A percentile compares a stretch with the other conserved stretches of the same genome.
Evolutionary conservation across 1,140 invertebrate species (phyloP).

Genomic region (Sinonovacula constricta): DNA sequence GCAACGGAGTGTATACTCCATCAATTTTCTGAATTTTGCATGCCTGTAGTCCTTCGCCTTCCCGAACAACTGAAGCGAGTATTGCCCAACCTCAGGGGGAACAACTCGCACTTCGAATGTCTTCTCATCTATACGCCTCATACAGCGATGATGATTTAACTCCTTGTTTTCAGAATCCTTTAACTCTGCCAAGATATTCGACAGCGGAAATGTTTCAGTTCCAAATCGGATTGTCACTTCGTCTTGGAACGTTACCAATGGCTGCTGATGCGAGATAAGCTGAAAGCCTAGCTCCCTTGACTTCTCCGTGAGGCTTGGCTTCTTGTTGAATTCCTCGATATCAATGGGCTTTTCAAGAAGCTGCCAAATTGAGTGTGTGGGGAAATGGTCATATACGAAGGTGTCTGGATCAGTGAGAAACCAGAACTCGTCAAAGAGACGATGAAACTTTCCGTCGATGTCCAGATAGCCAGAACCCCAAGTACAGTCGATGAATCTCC

Average conservation of each 20-base stretch:
- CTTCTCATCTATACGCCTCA: constrained; percentile 27
- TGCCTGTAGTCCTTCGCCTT: constrained; percentile 32
- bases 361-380: constrained; percentile 56
- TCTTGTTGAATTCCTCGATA: constrained; percentile 47
- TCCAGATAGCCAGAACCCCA: constrained; percentile 76
- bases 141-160: constrained; percentile 19
- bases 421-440: constrained; percentile 67
- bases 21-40: constrained; percentile 28
- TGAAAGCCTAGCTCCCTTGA: constrained; percentile 42
- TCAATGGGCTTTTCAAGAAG: constrained; percentile 58
- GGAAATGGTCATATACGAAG: constrained; percentile 79
- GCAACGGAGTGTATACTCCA: constrained; percentile 52
- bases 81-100: constrained; percentile 32
- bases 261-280: constrained; percentile 42
- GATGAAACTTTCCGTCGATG: constrained; percentile 30
- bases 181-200: constrained; percentile 41
- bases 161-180: constrained; percentile 19
- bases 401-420: constrained; percentile 80
- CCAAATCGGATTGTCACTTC: constrained; percentile 41
- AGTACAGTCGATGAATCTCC: constrained; percentile 72
- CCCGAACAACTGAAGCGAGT: constrained; percentile 36
- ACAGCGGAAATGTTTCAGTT: constrained; percentile 29
- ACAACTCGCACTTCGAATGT: constrained; percentile 44
- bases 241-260: constrained; percentile 39
- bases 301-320: constrained; percentile 39